Evolutionary conservation across 1,140 invertebrate species (phyloP).

Genomic region (Pseudoatta argentina): DNA sequence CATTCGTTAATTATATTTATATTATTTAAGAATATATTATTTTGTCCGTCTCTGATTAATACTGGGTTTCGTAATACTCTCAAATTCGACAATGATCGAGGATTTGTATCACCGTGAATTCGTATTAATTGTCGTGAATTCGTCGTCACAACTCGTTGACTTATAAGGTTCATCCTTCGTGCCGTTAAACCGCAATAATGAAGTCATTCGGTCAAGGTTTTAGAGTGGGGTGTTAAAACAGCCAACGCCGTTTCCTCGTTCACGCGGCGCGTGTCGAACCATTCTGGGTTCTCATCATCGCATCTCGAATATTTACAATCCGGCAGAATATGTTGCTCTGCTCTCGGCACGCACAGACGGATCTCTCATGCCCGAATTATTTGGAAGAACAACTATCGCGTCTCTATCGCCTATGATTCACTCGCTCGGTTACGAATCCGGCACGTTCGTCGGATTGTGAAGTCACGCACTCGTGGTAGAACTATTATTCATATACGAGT

Average conservation of each 20-base stretch:
- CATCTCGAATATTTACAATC: conserved; percentile 17
- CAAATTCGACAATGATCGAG: background rate
- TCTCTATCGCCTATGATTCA: conserved; percentile 66
- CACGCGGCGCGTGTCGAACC: background rate
- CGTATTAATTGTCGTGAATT: conserved; percentile 58
- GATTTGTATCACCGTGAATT: conserved; percentile 22
- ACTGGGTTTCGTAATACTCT: background rate
- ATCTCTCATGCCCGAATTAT: conserved; percentile 56
- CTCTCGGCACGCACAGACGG: conserved; percentile 11
- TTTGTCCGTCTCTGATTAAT: background rate
- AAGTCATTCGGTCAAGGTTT: conserved; percentile 79
- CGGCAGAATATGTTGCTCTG: background rate
- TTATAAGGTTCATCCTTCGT: conserved; percentile 75
- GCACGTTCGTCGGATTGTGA: conserved; percentile 60
- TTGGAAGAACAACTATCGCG: conserved; percentile 51
- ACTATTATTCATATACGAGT: conserved; percentile 63
- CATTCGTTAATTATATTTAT: background rate
- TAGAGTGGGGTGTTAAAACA: conserved; percentile 40
- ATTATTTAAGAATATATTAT: background rate
- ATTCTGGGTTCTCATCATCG: background rate
- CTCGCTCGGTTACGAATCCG: conserved; percentile 49
- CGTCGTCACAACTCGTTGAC: conserved; percentile 64
- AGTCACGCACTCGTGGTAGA: conserved; percentile 38
- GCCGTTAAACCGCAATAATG: conserved; percentile 74
- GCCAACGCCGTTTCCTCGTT: conserved; percentile 6